These are phyloP conservation scores for Drosophila histrio DNA, from an alignment of 2,888 invertebrate genomes.

Conservation along the genomic window DNA sequence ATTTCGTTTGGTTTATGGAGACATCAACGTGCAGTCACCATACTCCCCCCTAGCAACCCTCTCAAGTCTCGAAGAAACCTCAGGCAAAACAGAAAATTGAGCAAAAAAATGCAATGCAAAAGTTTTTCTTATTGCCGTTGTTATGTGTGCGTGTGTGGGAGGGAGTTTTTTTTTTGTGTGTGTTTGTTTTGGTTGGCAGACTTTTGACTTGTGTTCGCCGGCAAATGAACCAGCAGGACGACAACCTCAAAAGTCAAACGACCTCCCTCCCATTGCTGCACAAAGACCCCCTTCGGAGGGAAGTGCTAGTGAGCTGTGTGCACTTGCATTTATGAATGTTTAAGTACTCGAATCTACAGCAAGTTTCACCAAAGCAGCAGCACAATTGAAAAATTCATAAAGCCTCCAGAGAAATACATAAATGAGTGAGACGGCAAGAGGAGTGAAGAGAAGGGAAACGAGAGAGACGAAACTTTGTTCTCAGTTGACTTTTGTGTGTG, in stretches of 20 bases:
- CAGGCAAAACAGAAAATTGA: constrained; percentile 36
- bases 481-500: constrained; percentile 1
- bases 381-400: constrained; percentile 76
- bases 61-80: constrained; percentile 12
- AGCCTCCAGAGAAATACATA: constrained; percentile 57
- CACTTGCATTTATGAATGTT: constrained; percentile 77
- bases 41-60: too few relatives aligned
- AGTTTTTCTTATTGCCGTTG: constrained; percentile 47
- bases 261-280: neutral
- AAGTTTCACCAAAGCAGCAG: constrained; percentile 42
- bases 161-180: constrained; percentile 36
- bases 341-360: constrained; percentile 61
- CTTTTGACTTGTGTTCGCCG: constrained; percentile 62
- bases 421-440: constrained; percentile 24
- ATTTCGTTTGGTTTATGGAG: constrained; percentile 57
- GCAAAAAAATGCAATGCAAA: constrained; percentile 46
- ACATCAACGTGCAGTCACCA: constrained; percentile 24
- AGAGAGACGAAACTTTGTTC: constrained; percentile 24
- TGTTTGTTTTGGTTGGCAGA: constrained; percentile 69
- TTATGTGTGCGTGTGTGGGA: neutral
- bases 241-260: constrained; percentile 58
- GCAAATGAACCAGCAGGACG: constrained; percentile 69
- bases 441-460: neutral
- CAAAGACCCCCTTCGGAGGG: neutral
- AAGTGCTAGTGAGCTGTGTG: constrained; percentile 63